phyloP scores from a whole-genome alignment of 2,797 vertebrate genomes.

The Emydoidea blandingii region DNA sequence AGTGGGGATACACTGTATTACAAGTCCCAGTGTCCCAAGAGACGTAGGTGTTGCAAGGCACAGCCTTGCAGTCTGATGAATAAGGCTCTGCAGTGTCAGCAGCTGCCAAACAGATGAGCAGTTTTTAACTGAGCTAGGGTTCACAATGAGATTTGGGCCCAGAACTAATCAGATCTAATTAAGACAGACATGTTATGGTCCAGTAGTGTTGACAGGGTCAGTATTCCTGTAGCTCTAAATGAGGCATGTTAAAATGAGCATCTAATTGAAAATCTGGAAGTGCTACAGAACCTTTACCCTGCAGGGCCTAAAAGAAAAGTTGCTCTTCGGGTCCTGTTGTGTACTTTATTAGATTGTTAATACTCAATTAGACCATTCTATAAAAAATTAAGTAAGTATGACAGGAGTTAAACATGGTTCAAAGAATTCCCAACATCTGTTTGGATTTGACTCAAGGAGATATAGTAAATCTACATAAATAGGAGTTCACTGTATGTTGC shows the following conservation, averaged over 20 bases:
- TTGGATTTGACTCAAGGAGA: conserved; percentile 25
- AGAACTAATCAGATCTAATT: conserved; percentile 89
- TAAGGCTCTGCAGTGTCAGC: conserved; percentile 52
- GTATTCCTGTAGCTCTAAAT: conserved; percentile 83
- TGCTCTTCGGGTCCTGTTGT: conserved; percentile 69
- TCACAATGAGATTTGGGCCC: conserved; percentile 76
- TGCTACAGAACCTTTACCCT: conserved; percentile 77
- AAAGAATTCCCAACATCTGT: conserved; percentile 19
- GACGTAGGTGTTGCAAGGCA: conserved; percentile 17
- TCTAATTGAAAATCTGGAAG: conserved; percentile 88
- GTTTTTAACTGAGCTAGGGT: conserved; percentile 61
- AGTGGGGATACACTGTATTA: background rate
- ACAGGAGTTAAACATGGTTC: conserved; percentile 37
- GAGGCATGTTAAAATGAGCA: conserved; percentile 86
- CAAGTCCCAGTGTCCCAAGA: conserved; percentile 34
- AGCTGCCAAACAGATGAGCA: conserved; percentile 81
- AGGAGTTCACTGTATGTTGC: background rate
- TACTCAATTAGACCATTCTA: conserved; percentile 76
- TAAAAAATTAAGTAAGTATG: conserved; percentile 21
- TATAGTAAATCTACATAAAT: conserved; percentile 2
- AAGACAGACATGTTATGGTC: conserved; percentile 85
- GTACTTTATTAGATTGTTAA: conserved; percentile 76
- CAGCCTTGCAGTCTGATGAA: conserved; percentile 45
- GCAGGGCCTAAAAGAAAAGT: conserved; percentile 65
- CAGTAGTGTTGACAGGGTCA: conserved; percentile 76